phyloP scores from a whole-genome alignment of 2,888 invertebrate genomes.

The Oscheius sp. region DNA sequence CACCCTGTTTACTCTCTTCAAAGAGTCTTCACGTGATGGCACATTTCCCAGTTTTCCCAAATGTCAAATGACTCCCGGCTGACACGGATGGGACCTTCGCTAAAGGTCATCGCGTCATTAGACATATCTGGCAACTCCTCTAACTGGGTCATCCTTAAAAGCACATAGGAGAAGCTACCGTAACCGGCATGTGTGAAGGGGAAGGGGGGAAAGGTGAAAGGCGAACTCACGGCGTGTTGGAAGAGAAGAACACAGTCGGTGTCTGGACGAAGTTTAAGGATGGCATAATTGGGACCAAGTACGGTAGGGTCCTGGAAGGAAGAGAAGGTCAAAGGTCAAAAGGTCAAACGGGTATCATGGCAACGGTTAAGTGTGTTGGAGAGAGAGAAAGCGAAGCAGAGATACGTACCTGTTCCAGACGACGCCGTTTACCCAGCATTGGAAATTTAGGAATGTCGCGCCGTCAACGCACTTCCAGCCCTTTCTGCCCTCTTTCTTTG shows the following conservation, averaged over 20 bases:
- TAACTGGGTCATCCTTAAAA: too few species aligned
- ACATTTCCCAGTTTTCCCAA: background rate
- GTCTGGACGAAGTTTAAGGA: constrained; percentile 29
- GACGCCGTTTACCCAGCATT: constrained; percentile 22
- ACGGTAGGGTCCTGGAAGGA: constrained; percentile 5
- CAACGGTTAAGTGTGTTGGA: background rate
- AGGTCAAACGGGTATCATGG: background rate
- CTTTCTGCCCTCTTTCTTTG: constrained; percentile 8
- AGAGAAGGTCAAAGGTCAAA: background rate
- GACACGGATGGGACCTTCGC: background rate
- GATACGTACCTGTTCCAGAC: constrained; percentile 20
- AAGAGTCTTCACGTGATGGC: background rate
- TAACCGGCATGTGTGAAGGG: background rate
- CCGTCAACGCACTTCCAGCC: constrained; percentile 23
- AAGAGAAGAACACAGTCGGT: constrained; percentile 30
- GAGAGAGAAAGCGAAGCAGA: background rate
- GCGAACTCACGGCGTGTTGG: constrained; percentile 27
- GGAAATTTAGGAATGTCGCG: constrained; percentile 17
- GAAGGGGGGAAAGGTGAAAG: background rate
- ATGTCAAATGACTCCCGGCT: background rate
- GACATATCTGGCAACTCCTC: too few species aligned
- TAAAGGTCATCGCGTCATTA: background rate
- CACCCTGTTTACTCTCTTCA: constrained; percentile 18
- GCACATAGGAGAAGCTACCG: background rate
- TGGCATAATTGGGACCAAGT: constrained; percentile 22